Evolutionary conservation across 2,797 vertebrate species (phyloP).

Genomic region (Huso huso): DNA sequence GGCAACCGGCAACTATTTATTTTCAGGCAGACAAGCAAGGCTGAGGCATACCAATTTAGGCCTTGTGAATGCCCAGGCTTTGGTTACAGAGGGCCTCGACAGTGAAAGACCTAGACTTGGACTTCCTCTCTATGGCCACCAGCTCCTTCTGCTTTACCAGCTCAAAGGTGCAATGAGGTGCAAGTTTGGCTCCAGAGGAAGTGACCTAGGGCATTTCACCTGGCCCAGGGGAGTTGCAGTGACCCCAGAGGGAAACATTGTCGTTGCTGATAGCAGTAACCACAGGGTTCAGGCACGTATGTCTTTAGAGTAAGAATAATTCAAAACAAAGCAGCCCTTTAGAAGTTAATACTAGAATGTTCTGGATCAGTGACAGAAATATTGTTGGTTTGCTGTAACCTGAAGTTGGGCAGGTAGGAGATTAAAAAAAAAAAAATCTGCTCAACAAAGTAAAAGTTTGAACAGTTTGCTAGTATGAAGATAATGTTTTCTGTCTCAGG

Average conservation of each 20-base stretch:
- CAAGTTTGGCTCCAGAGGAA: slow-evolving; percentile 6
- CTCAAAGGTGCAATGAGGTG: neutral
- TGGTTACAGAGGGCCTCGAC: neutral
- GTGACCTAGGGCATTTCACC: slow-evolving; percentile 11
- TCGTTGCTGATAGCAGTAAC: too few relatives aligned
- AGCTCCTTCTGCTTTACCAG: slow-evolving; percentile 6
- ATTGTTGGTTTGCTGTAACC: too few relatives aligned
- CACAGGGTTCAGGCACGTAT: too few relatives aligned
- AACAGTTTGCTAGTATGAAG: too few relatives aligned
- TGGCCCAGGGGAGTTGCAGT: slow-evolving; percentile 9
- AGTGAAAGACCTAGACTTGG: neutral
- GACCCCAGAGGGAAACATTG: neutral
- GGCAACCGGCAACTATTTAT: neutral
- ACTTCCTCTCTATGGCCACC: neutral
- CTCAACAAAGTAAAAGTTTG: too few relatives aligned
- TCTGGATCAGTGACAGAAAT: too few relatives aligned
- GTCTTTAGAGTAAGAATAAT: too few relatives aligned
- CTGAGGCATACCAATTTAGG: neutral
- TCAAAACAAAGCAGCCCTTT: too few relatives aligned
- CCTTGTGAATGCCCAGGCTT: neutral
- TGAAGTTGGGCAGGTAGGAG: too few relatives aligned
- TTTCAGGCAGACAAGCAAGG: neutral
- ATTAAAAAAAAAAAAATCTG: too few relatives aligned
- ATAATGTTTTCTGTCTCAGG: too few relatives aligned
- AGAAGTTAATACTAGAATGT: too few relatives aligned